Base-by-base conservation (phyloP, 2,888 invertebrate species). In the Parnassius mnemosyne region DNA sequence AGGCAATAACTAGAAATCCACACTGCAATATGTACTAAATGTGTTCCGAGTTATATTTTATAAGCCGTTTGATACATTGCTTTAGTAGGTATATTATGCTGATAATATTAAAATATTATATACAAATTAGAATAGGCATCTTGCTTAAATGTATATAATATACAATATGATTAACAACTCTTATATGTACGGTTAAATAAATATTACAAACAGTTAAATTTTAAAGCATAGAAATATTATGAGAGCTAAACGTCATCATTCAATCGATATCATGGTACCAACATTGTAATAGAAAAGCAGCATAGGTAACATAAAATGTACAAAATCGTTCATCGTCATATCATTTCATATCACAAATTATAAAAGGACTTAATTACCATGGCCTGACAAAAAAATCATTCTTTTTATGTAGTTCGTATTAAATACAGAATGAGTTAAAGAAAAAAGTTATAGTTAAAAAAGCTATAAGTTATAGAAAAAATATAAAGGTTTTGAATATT, bases 291-390 rank as follows among this genome's bases (percentile, higher is more conserved):
- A 13, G 13, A 13, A 10, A 44, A 57, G 16, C 34, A 50, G 57
- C 51, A 56, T 53, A 49, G 49, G 50, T 42, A 60, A 66, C 60
- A 54, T 61, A 13, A 34, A 20, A 50, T 61, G 89, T 88, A 84
- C 89, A 89, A 87, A 84, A 68, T 79, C 83, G 86, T 85, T 85
- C 87, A 90, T 85, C 72, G 74, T 85, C 92, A 85, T 90, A 91
- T 92, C 90, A 87, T 84, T 68, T 82, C 89, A 89, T 89, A 88
- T 89, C 86, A 77, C 68, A 56, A 67, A 52, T 50, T 68, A 49
- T 49, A 13, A 49, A 49, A 13, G 10, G 10, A 9, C 1, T 12
- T 49, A 49, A 34, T 34, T 34, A 34, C 34, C 5, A 34, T 34
- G 34, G 13, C 46, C 13, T 13, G 9, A 9, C 9, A 49, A 9